A percentile compares a stretch with the other conserved stretches of the same genome.
These are phyloP conservation scores for Anthopleura xanthogrammica DNA, from an alignment of 92 coral and sea anemone species.

Conservation along the genomic window DNA sequence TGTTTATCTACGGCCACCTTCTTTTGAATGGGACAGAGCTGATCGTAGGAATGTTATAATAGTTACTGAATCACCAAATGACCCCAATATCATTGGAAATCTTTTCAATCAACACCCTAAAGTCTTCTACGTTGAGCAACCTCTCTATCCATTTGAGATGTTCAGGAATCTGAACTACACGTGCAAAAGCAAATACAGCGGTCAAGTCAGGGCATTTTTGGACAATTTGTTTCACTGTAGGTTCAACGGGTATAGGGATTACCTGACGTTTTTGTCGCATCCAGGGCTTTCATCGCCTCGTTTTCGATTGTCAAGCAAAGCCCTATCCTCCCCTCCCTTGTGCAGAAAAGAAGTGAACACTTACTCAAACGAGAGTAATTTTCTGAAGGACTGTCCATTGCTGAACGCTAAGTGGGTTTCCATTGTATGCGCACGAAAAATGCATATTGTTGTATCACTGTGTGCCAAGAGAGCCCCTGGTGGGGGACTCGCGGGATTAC, in stretches of 20 bases:
- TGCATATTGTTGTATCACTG: conserved; percentile 41
- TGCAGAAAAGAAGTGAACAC: conserved; percentile 24
- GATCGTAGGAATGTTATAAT: conserved; percentile 36
- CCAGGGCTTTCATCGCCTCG: conserved; percentile 61
- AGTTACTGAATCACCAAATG: conserved; percentile 10
- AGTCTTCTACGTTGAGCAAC: conserved; percentile 65
- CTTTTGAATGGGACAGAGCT: conserved; percentile 43
- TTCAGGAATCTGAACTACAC: conserved; percentile 47
- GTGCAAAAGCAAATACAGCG: conserved; percentile 30
- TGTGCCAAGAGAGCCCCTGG: conserved; percentile 38
- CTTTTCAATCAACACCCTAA: conserved; percentile 67
- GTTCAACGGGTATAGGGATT: conserved; percentile 56
- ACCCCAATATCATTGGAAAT: conserved; percentile 39
- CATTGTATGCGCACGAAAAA: conserved; percentile 43
- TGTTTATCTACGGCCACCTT: conserved; percentile 15
- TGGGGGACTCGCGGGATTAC: conserved; percentile 17
- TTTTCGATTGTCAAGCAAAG: conserved; percentile 61
- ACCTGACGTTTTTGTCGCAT: conserved; percentile 60
- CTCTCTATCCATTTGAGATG: conserved; percentile 55
- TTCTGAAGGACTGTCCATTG: conserved; percentile 33
- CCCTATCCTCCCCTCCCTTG: conserved; percentile 66
- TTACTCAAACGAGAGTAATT: conserved; percentile 6
- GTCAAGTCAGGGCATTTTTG: conserved; percentile 45
- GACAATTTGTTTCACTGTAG: conserved; percentile 52
- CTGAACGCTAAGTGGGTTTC: conserved; percentile 39